A percentile compares a stretch with the other conserved stretches of the same genome.
These are phyloP conservation scores for Apteryx mantelli DNA, from an alignment of 2,113 vertebrate genomes.

Conservation along the genomic window DNA sequence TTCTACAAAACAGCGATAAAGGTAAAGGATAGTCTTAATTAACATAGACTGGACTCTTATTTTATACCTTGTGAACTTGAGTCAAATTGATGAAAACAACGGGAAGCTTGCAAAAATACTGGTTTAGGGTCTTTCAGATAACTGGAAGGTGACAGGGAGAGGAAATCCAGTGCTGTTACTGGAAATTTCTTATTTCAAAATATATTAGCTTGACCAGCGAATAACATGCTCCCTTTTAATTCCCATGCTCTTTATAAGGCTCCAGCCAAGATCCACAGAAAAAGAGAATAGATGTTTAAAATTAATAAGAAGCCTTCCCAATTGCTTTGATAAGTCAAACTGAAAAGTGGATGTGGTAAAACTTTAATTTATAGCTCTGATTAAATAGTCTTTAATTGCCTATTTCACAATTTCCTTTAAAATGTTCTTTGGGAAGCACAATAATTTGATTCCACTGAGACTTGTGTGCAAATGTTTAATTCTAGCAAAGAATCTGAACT, in stretches of 20 bases:
- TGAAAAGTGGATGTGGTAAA: background rate
- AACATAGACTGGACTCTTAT: background rate
- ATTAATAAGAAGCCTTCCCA: background rate
- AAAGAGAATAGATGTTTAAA: background rate
- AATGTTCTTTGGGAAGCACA: constrained; percentile 1
- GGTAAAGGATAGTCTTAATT: background rate
- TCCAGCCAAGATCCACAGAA: background rate
- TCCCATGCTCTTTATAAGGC: background rate
- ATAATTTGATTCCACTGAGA: constrained; percentile 15
- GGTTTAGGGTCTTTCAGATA: background rate
- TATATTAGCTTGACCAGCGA: background rate
- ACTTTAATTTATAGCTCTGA: constrained; percentile 21
- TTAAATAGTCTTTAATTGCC: constrained; percentile 33
- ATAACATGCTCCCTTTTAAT: background rate
- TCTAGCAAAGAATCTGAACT: constrained; percentile 30
- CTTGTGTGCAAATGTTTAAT: constrained; percentile 41
- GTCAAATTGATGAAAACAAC: background rate
- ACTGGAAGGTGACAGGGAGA: background rate
- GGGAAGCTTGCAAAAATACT: background rate
- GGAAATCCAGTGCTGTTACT: background rate
- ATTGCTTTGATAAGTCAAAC: background rate
- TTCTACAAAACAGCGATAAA: background rate
- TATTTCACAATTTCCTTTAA: constrained; percentile 46
- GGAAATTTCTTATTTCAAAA: background rate
- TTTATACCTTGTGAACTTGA: background rate